These are phyloP conservation scores for Aurelia sp. DNA, from an alignment of 30 jellyfish, hydroid and myxozoan genomes.

Conservation along the genomic window DNA sequence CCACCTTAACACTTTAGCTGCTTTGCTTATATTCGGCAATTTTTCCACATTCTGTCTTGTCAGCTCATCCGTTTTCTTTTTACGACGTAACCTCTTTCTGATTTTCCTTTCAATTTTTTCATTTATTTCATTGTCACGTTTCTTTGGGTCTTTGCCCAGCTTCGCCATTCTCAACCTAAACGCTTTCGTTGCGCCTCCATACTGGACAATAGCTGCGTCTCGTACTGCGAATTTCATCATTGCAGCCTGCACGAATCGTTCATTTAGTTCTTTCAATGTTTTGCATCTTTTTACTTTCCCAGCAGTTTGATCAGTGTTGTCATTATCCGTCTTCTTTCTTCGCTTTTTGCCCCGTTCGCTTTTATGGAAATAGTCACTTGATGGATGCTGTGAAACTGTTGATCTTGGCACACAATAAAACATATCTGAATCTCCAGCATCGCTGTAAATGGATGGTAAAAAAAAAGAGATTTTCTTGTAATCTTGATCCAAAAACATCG, in stretches of 20 bases:
- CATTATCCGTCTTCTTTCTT: background rate
- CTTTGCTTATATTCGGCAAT: slow-evolving; percentile 57
- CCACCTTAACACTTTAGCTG: slow-evolving; percentile 52
- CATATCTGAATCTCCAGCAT: slow-evolving; percentile 70
- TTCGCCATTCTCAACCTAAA: slow-evolving; percentile 66
- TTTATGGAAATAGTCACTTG: background rate
- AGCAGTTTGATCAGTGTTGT: too few relatives aligned
- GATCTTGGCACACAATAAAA: slow-evolving; percentile 58
- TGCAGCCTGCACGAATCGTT: slow-evolving; percentile 21
- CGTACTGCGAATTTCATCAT: slow-evolving; percentile 46
- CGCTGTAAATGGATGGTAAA: slow-evolving; percentile 44
- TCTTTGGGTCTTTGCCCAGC: slow-evolving; percentile 57
- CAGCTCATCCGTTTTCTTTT: slow-evolving; percentile 22
- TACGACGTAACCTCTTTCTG: slow-evolving; percentile 17
- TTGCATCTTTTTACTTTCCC: background rate
- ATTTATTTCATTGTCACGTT: slow-evolving; percentile 17
- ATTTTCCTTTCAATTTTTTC: slow-evolving; percentile 36
- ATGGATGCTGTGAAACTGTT: background rate
- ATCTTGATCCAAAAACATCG: slow-evolving; percentile 29
- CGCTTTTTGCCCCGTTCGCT: background rate
- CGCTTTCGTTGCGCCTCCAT: slow-evolving; percentile 69
- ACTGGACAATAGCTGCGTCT: slow-evolving; percentile 40
- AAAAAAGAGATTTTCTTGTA: slow-evolving; percentile 17
- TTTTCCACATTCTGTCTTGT: slow-evolving; percentile 40
- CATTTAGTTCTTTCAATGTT: slow-evolving; percentile 39